These are phyloP conservation scores for Apogon hyalosoma DNA, from an alignment of 2,797 vertebrate species.

Conservation along the genomic window DNA sequence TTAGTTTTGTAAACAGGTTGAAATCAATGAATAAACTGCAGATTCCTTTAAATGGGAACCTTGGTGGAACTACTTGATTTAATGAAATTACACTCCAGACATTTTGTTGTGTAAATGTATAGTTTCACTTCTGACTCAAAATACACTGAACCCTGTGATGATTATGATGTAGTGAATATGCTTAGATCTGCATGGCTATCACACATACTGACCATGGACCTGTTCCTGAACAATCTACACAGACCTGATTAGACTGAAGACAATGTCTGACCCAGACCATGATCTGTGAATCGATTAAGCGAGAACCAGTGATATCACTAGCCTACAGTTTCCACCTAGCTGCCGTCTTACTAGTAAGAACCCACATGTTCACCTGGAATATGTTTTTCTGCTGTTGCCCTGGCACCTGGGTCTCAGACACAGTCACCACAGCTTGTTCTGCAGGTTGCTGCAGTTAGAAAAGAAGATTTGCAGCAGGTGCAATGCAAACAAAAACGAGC, in stretches of 20 bases:
- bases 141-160: no score
- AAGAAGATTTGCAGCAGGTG: conserved; percentile 1
- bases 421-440: conserved; percentile 86
- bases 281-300: neutral
- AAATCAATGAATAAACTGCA: no score
- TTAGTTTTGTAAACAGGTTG: no score
- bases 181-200: no score
- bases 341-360: neutral
- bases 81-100: no score
- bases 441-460: conserved; percentile 82
- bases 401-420: conserved; percentile 86
- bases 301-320: neutral
- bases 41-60: no score
- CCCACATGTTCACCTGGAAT: conserved; percentile 87
- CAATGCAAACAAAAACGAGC: conserved; percentile 1
- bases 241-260: neutral
- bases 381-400: conserved; percentile 90
- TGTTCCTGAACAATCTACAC: neutral
- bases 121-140: no score
- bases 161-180: no score
- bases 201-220: neutral
- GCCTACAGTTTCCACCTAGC: neutral
- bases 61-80: no score
- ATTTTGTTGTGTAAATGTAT: no score
- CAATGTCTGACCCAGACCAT: neutral